Base-by-base conservation (phyloP, 2,113 vertebrate genomes). In the Malurus cyaneus region DNA sequence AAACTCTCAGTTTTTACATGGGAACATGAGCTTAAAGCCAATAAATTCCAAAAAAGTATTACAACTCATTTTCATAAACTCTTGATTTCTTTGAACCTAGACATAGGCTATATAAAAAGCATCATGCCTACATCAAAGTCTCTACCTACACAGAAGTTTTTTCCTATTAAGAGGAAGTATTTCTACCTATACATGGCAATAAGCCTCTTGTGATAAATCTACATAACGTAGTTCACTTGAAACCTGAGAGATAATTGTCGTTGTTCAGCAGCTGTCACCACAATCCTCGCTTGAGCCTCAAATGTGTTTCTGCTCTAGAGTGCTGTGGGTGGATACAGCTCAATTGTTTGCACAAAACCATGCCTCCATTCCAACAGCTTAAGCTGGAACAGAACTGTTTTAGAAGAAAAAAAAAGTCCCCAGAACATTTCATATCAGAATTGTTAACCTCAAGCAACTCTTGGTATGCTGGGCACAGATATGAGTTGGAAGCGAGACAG, bases 391-490 rank as follows among this genome's bases (percentile, higher is more conserved):
- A 93, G 41, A 79, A 92, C 44, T 47, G 14, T 69, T 88, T 73
- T 23, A 77, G 62, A 67, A 56, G 28, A 66, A 84, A 91, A 90
- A 62, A 29, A 47, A 54, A 24, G 11, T 52, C 28, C 25, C 53
- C 41, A 71, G 21, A 74, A 93, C 61, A 62, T 79, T 96, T 80
- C 24, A 49, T 61, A 95, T 53, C 41, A 65, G 62, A 86, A 73
- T 34, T 96, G 41, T 81, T 93, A 93, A 88, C 65, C 57, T 83
- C 64, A 76, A 82, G 61, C 53, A 93, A 54, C 39, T 85, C 66
- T 57, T 3, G 9, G n/a, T 31, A 71, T 74, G 66, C 34, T 72
- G 44, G 78, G 50, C 77, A 81, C 23, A 92, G 73, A 65, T n/a
- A 70, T 0, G 17, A 86, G 14, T 6, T n/a, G 49, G 82, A 77